A percentile compares a stretch with the other conserved stretches of the same genome.
Conservation (phyloP, 2,113 vertebrate species). For the Rhinoderma darwinii region DNA sequence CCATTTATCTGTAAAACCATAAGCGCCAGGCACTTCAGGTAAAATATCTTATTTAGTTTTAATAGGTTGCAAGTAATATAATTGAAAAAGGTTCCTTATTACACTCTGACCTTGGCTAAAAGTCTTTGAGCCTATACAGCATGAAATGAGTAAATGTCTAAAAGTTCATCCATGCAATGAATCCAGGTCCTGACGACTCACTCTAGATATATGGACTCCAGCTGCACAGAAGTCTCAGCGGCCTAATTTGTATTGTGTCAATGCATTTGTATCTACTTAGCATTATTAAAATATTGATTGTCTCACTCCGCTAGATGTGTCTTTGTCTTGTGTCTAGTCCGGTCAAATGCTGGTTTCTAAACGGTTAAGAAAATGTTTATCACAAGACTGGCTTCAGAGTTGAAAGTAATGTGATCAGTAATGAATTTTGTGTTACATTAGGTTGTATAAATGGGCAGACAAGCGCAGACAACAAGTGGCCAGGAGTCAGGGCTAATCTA, state of each 20-base stretch:
- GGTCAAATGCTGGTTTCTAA: conserved; percentile 66
- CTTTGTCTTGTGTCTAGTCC: conserved; percentile 69
- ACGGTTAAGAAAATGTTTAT: conserved; percentile 89
- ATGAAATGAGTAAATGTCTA: conserved; percentile 31
- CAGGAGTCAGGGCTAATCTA: conserved; percentile 97
- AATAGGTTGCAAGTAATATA: background rate
- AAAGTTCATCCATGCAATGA: conserved; percentile 41
- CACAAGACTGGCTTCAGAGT: conserved; percentile 85
- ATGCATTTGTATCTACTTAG: conserved; percentile 72
- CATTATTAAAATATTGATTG: conserved; percentile 79
- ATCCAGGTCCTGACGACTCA: conserved; percentile 17
- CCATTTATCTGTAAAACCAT: background rate
- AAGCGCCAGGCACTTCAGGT: background rate
- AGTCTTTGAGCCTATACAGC: background rate
- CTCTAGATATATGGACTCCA: conserved; percentile 22
- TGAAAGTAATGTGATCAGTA: conserved; percentile 99
- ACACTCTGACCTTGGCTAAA: conserved; percentile 37
- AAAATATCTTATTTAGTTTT: conserved; percentile 24
- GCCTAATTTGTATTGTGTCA: conserved; percentile 59
- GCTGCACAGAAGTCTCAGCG: conserved; percentile 42
- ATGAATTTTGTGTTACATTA: conserved; percentile 99
- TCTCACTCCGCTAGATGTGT: conserved; percentile 72
- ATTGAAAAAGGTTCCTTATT: background rate
- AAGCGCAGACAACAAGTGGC: conserved; percentile 96
- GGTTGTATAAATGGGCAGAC: conserved; percentile 90